Conservation (phyloP, 2,113 vertebrate genomes). For the Clarias batrachus region DNA sequence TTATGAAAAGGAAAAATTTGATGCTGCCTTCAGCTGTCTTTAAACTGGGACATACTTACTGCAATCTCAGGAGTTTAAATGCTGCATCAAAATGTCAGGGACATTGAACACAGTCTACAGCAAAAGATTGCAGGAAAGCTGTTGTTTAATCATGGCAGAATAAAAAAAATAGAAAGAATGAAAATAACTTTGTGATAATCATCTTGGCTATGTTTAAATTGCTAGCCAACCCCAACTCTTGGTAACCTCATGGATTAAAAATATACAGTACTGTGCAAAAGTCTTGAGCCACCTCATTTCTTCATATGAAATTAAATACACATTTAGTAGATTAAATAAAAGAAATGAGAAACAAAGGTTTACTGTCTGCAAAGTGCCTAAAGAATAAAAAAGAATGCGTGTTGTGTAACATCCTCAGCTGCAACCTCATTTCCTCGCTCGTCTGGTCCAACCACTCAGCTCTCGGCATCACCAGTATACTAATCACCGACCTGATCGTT, state of each 20-base stretch:
- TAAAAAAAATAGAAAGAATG: not conserved
- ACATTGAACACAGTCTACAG: not conserved
- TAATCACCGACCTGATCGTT: no score
- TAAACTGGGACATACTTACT: no score
- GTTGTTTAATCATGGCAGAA: not conserved
- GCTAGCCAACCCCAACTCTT: not conserved
- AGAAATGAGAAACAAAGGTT: no score
- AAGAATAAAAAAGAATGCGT: no score
- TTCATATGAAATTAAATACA: no score
- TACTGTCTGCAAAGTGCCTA: no score
- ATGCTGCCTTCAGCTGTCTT: not conserved
- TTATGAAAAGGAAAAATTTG: not conserved
- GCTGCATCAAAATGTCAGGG: not conserved
- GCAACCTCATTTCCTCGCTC: no score
- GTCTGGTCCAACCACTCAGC: no score
- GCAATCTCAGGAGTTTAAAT: not conserved
- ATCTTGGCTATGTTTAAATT: not conserved
- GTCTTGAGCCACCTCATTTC: no score
- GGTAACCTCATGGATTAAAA: not conserved
- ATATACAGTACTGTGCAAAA: not conserved
- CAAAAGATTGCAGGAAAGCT: not conserved
- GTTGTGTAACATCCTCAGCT: no score
- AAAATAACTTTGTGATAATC: not conserved
- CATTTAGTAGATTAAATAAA: no score
- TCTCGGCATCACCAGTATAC: no score